Base-by-base conservation (phyloP, 2,888 invertebrate species). In the Coenonympha arcania region DNA sequence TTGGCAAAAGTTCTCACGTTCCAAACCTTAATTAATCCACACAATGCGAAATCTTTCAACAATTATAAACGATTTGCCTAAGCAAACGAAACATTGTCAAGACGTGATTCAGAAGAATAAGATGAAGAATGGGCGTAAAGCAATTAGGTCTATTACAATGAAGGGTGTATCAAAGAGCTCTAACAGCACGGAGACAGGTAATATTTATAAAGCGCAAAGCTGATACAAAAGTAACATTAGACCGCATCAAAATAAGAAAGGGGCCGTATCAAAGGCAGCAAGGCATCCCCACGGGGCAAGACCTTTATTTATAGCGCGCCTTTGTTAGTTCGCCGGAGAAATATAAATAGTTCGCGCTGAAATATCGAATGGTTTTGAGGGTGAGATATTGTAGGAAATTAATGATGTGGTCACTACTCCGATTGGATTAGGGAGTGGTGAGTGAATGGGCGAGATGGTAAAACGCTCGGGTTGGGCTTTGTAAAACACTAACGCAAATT, bases 271-370 rank as follows among this genome's bases (percentile, higher is more conserved):
- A 84, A 84, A 84, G 81, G 83, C 84, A 77, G 75, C 63, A 82
- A 81, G 81, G 76, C 77, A 69, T 73, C 73, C 82, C 69, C 62
- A 41, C 57, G 78, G 77, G 78, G 68, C 64, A 62, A 65, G 58
- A 62, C 73, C 79, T 79, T 85, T 86, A 85, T 85, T 84, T 84
- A 85, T 79, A 74, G 73, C 67, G 62, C 70, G 72, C 76, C 78
- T 82, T 85, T 86, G 85, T 84, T 81, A 71, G 71, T 71, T 65
- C 69, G 45, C 57, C 39, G 48, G 67, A 76, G 76, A 83, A 83
- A 81, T 84, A 86, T 85, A 86, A 85, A 86, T 84, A 85, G 85
- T 84, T 78, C 71, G 60, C 75, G 76, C 71, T 78, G 80, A 83
- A 83, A 82, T 80, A 82, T 80, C 76, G 77, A 68, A 67, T 68